Percentiles rank a stretch among this genome's conserved stretches.
phyloP scores from a whole-genome alignment of 2,113 vertebrate genomes.

The Maccullochella peelii region DNA sequence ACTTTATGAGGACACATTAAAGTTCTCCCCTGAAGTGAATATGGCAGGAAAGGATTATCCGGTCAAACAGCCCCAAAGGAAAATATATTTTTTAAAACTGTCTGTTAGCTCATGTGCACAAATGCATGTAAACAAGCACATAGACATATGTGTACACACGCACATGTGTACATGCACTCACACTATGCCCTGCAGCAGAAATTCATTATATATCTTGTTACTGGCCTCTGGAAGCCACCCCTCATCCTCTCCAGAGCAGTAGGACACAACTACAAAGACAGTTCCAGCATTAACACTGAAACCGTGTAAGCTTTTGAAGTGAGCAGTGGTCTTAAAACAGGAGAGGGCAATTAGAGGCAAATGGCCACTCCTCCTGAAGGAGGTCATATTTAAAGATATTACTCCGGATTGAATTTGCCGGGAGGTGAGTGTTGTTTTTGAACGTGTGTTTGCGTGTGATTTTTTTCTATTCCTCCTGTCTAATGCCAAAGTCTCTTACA shows the following conservation, averaged over 20 bases:
- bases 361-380: conserved; percentile 8
- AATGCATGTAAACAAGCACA: conserved; percentile 28
- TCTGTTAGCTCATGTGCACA: not conserved
- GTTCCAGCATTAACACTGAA: conserved; percentile 38
- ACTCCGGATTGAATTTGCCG: conserved; percentile 8
- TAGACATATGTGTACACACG: conserved; percentile 18
- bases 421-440: conserved; percentile 11
- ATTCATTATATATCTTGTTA: conserved; percentile 72
- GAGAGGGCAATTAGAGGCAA: conserved; percentile 29
- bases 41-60: conserved; percentile 58
- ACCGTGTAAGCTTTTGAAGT: conserved; percentile 67
- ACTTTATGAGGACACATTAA: conserved; percentile 74
- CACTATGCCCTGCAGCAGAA: conserved; percentile 49
- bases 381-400: conserved; percentile 45
- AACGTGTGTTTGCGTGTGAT: conserved; percentile 38
- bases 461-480: conserved; percentile 30
- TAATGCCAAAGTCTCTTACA: conserved; percentile 60
- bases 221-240: conserved; percentile 52
- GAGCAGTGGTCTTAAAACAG: conserved; percentile 44
- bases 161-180: conserved; percentile 9
- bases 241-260: conserved; percentile 50
- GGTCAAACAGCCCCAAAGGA: conserved; percentile 44
- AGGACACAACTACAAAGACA: conserved; percentile 71
- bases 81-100: not conserved
- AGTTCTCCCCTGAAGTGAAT: conserved; percentile 49